Base-by-base conservation (phyloP, 2,888 invertebrate species). In the Fragum whitleyi region DNA sequence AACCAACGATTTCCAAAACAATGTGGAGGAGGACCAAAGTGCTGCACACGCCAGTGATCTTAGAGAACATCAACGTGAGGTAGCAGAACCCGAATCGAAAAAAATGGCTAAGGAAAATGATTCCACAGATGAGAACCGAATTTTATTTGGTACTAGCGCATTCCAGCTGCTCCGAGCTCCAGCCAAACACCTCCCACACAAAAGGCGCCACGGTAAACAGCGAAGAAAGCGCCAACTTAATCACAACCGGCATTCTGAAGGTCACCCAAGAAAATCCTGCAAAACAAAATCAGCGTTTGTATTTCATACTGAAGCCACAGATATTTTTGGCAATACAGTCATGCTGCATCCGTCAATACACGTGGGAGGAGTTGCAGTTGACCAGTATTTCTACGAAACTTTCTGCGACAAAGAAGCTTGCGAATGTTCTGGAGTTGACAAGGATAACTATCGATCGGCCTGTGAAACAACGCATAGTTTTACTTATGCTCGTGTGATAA, bases 331-430 rank as follows among this genome's bases (percentile, higher is more conserved):
- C 11, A 29, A 73, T 21, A 62, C 23, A 0, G 73, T 73, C 16
- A 51, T 29, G n/a, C 23, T 73, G 1, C 47, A 73, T 47, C 73
- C 73, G 14, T 51, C 21, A 21, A 73, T 73, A 6, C 55, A 74
- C 57, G 36, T 74, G n/a, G 68, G 59, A 23, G 39, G 29, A 19
- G 21, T 74, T n/a, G 28, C 67, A 0, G 42, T 74, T n/a, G 68
- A 74, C n/a, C 74, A 74, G 32, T 57, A 68, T 23, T 74, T 74
- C 36, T 74, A 68, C 47, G 74, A 74, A 28, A 53, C 74, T 26
- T 74, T 57, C n/a, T 74, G 74, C 67, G 47, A 74, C 36, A 55
- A 36, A 39, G 74, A 74, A 28, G 53, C 29, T 19, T 74, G 74
- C 39, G n/a, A 28, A 28, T 74, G 74, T 32, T 26, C 39, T n/a